Conservation (phyloP, 2,113 vertebrate species). For the Oncorhynchus keta region DNA sequence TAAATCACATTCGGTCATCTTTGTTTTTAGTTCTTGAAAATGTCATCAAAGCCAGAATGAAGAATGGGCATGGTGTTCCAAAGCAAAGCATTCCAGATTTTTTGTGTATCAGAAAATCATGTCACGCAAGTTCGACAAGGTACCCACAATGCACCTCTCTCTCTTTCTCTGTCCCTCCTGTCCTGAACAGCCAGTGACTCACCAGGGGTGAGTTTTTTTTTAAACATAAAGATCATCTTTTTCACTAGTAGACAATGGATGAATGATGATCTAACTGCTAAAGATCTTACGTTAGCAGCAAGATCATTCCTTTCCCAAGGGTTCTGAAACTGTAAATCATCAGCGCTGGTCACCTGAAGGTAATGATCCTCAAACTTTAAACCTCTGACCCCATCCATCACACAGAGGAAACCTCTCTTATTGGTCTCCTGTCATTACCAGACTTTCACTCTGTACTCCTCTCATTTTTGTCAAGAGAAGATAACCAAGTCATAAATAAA, state of each 20-base stretch:
- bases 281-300: background rate
- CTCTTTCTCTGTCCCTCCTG: background rate
- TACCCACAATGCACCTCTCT: background rate
- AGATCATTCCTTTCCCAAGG: conserved; percentile 37
- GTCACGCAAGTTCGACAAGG: background rate
- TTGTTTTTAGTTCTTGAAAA: no score
- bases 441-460: conserved; percentile 13
- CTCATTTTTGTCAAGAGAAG: background rate
- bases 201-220: no score
- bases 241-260: no score
- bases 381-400: conserved; percentile 46
- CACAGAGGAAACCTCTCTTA: conserved; percentile 52
- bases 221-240: no score
- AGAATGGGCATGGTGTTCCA: background rate
- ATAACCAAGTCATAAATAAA: background rate
- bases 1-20: no score
- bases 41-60: no score
- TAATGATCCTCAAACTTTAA: conserved; percentile 56
- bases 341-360: conserved; percentile 43
- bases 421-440: conserved; percentile 47
- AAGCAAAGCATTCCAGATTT: background rate
- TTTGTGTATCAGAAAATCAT: background rate
- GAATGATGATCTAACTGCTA: no score
- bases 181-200: no score
- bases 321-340: conserved; percentile 65